Base-by-base conservation (phyloP, 2,888 invertebrate species). In the Drosophila siamana region DNA sequence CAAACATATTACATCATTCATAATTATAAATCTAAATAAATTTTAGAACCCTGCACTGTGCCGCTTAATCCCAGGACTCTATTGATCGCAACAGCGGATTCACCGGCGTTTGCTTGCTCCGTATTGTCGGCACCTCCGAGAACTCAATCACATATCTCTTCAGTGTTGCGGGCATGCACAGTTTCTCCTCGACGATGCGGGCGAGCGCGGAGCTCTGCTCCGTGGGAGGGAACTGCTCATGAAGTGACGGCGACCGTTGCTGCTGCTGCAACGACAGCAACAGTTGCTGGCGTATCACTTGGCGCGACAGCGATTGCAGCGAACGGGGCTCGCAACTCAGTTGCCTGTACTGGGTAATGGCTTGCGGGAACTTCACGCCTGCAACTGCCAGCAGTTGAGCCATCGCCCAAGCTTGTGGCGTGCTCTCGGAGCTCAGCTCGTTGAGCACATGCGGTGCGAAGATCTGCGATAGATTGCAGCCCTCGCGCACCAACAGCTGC, bases 401-500 rank as follows among this genome's bases (percentile, higher is more conserved):
- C 48, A 92, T 85, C 33, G 88, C 82, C 44, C 87, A 68, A 52
- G 80, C 81, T 9, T 84, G 79, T 2, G 75, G 57, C 54, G 40
- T 74, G 46, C 22, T 83, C 13, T 47, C 64, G 24, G 88, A 69
- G 4, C 90, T 67, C 50, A 92, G 74, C 36, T 89, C 88, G 41
- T 89, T 89, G 2, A 90, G 78, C 2, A 90, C 86, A 74, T 90
- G 86, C 11, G 89, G 88, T 5, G 61, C 65, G 16, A 86, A 86
- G 36, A 91, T 83, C 55, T 91, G 89, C 6, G 82, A 80, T 7
- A 91, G 75, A 71, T 90, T 89, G 8, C 90, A 88, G 7, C 92
- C 92, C 59, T 92, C 92, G 7, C 90, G 91, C 5, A 92, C 76
- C 15, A 92, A 70, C 55, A 91, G 85, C 57, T 91, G 91, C 0